These are phyloP conservation scores for Actias luna DNA, from an alignment of 2,888 invertebrate species.

Conservation along the genomic window DNA sequence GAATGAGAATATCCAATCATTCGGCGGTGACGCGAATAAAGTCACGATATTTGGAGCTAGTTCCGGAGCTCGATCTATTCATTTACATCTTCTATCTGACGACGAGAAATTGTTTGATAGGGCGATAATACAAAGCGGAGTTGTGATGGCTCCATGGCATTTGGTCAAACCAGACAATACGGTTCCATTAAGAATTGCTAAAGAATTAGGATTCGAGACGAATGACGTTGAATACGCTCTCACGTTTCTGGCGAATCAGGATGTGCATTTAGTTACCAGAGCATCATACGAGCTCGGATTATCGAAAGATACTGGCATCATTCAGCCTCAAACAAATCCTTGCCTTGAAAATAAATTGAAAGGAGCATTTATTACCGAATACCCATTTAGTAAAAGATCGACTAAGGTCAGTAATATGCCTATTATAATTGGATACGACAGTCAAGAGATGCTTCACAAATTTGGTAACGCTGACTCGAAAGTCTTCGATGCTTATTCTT, in stretches of 20 bases:
- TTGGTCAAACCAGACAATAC: neutral
- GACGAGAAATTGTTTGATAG: conserved; percentile 30
- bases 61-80: conserved; percentile 31
- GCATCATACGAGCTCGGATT: neutral
- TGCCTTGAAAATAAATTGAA: conserved; percentile 21
- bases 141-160: neutral
- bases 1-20: conserved; percentile 34
- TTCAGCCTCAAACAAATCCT: neutral
- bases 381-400: conserved; percentile 26
- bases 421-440: conserved; percentile 26
- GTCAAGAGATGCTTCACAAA: conserved; percentile 27
- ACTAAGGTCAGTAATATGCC: conserved; percentile 19
- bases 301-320: neutral
- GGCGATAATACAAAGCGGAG: conserved; percentile 14
- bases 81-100: conserved; percentile 30
- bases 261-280: neutral
- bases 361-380: conserved; percentile 23
- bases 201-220: conserved; percentile 8
- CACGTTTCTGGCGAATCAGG: conserved; percentile 5
- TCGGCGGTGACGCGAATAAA: conserved; percentile 35
- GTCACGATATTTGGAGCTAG: conserved; percentile 26
- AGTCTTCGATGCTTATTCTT: conserved; percentile 23
- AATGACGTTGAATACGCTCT: conserved; percentile 1
- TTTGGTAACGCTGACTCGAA: conserved; percentile 21
- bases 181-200: neutral